Evolutionary conservation across 2,113 vertebrate genomes (phyloP), one percentile per base, ranked within the genome.

Genomic region (Erythrolamprus reginae): DNA sequence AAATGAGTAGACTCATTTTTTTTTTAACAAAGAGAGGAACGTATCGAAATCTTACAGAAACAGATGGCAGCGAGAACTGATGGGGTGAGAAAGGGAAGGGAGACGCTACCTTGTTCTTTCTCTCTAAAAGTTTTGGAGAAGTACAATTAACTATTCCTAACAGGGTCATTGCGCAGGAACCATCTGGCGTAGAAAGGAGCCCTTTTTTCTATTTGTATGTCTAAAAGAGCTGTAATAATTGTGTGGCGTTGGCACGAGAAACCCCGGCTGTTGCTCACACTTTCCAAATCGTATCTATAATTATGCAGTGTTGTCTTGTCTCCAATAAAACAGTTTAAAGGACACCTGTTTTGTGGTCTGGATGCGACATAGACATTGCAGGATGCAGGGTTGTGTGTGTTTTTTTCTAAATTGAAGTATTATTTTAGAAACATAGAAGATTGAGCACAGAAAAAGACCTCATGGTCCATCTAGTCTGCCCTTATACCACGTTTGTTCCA

Each of bases 51-150:
- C 84, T 45, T 92, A 82, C 89, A 94, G 92, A 88, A 84, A 88
- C 89, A 93, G 92, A 94, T 94, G 92, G 92, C 77, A 88, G 93
- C 90, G 52, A 95, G 92, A 93, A 94, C 89, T 89, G 84, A 89
- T 89, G 93, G 93, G 94, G 88, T 93, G 95, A 94, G n/a, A n/a
- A n/a, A 95, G 86, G 82, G 93, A 96, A 96, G 70, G 94, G 94
- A 96, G 96, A 96, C 95, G 93, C 94, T 97, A 97, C 96, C 96
- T 97, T 96, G 95, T 96, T 96, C 94, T 95, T 95, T 95, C 95
- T 65, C 61, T 96, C 92, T 24, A 92, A 96, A 95, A 96, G 95
- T 95, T 96, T 96, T 94, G 91, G 94, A 95, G 94, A 96, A 97
- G 96, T 95, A 97, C 96, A 96, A 82, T 94, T 95, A 95, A 93